Conservation (phyloP, 2,888 invertebrate genomes). For the Lycocerus yunnanus region DNA sequence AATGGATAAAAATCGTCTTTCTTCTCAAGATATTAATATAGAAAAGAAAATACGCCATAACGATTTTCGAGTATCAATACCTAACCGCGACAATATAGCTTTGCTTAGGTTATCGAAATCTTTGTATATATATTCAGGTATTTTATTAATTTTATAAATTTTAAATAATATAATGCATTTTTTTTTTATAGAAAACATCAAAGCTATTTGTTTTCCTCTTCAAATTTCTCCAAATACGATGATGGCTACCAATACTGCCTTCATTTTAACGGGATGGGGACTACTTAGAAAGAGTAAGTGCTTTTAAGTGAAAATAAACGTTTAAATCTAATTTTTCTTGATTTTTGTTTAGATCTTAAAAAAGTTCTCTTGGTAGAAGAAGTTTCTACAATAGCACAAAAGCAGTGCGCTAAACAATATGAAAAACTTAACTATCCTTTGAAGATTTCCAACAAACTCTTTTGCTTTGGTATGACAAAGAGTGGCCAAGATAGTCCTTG, state of each 20-base stretch:
- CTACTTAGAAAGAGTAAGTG: conserved; percentile 63
- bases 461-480: not conserved
- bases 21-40: conserved; percentile 59
- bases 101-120: conserved; percentile 57
- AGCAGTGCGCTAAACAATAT: conserved; percentile 57
- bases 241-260: too few species aligned
- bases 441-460: not conserved
- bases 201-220: too few species aligned
- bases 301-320: too few species aligned
- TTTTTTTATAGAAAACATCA: too few species aligned
- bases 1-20: conserved; percentile 44
- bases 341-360: conserved; percentile 39
- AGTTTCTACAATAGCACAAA: conserved; percentile 51
- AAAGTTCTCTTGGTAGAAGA: conserved; percentile 54
- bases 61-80: conserved; percentile 54
- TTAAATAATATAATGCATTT: not conserved
- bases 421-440: conserved; percentile 67
- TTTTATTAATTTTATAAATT: not conserved
- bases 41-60: conserved; percentile 58
- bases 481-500: not conserved
- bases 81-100: conserved; percentile 63
- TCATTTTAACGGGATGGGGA: conserved; percentile 64
- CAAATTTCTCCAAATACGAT: too few species aligned
- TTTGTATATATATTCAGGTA: conserved; percentile 13
- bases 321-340: not conserved